Evolutionary conservation across 2,797 vertebrate genomes (phyloP).

Genomic region (Tokudaia tokunoshimensis): DNA sequence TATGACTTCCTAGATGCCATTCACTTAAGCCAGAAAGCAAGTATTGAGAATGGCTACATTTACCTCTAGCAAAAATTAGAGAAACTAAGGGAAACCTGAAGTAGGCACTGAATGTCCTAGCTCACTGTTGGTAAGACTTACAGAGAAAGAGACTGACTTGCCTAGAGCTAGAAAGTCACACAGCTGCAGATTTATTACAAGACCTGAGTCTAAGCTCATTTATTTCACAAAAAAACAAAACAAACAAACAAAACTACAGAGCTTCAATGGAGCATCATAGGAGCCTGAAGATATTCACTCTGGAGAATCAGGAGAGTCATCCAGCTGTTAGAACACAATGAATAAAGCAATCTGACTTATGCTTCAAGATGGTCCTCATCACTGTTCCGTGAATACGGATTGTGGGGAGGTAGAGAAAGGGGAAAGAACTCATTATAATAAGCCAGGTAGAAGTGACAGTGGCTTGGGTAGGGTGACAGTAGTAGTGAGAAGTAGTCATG

Average conservation of each 20-base stretch:
- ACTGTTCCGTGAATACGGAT: background rate
- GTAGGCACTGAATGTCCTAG: background rate
- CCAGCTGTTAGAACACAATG: background rate
- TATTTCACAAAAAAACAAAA: background rate
- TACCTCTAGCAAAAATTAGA: background rate
- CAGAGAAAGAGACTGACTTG: constrained; percentile 11
- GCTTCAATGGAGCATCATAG: background rate
- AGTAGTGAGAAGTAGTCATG: background rate
- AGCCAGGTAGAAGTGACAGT: background rate
- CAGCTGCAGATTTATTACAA: background rate
- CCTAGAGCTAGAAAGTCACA: background rate
- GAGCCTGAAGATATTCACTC: background rate
- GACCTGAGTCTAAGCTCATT: background rate
- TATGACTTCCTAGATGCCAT: background rate
- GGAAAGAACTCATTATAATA: background rate
- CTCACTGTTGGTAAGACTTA: background rate
- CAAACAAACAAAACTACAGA: background rate
- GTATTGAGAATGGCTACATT: background rate
- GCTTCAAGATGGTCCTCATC: background rate
- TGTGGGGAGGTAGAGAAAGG: background rate
- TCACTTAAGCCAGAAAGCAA: background rate
- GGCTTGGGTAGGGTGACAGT: background rate
- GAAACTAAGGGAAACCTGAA: background rate
- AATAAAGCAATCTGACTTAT: background rate
- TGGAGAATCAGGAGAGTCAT: background rate